A percentile compares a stretch with the other conserved stretches of the same genome.
Evolutionary conservation across 2,797 vertebrate genomes (phyloP).

Genomic region (Propithecus perrieri): DNA sequence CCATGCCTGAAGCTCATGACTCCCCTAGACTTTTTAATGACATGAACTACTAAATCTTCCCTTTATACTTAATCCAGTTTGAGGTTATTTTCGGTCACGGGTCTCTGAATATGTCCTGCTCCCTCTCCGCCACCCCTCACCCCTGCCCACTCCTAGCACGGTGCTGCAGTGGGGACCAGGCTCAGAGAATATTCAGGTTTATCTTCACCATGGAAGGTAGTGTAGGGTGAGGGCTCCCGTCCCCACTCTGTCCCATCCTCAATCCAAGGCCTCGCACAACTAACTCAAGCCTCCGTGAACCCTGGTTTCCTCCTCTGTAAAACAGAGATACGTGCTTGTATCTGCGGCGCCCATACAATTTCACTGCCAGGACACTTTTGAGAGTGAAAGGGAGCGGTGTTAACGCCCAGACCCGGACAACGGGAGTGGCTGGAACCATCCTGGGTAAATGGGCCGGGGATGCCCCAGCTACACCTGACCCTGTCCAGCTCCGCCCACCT

Average conservation of each 20-base stretch:
- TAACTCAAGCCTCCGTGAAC: rapidly evolving
- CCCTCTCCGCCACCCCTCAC: not conserved
- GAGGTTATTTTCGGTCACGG: not conserved
- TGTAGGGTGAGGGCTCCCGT: rapidly evolving
- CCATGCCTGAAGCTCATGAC: not conserved
- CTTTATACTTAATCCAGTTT: not conserved
- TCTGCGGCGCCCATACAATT: not conserved
- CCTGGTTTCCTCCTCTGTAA: not conserved
- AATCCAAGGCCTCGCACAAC: not conserved
- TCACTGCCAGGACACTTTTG: not conserved
- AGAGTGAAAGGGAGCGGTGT: not conserved
- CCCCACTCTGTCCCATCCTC: not conserved
- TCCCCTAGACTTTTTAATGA: not conserved
- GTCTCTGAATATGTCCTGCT: not conserved
- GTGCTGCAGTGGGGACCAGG: too few species aligned
- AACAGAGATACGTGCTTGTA: not conserved
- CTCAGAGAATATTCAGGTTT: not conserved
- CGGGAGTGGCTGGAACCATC: not conserved
- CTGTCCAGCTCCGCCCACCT: rapidly evolving
- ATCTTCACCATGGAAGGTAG: not conserved
- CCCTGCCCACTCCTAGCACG: not conserved
- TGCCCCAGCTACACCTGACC: not conserved
- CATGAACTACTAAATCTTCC: not conserved
- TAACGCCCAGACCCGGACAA: not conserved
- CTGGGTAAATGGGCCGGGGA: not conserved